phyloP scores from a whole-genome alignment of 2,888 invertebrate genomes.

The Perithous albicinctus region DNA sequence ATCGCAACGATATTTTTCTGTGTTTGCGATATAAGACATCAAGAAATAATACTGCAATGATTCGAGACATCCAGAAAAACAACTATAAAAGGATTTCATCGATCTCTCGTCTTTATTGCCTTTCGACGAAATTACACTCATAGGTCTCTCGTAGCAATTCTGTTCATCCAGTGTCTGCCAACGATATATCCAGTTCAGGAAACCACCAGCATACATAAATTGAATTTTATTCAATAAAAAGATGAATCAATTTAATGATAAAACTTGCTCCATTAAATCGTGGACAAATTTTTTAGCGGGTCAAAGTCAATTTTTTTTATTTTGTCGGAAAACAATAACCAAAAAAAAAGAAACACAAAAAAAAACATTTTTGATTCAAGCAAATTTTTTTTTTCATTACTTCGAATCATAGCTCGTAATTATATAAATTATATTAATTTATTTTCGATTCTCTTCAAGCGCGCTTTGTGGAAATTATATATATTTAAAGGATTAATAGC shows the following conservation, averaged over 20 bases:
- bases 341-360: too few species aligned
- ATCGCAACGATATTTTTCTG: slow-evolving; percentile 1
- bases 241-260: slow-evolving; percentile 15
- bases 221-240: slow-evolving; percentile 46
- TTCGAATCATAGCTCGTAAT: too few species aligned
- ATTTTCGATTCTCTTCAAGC: too few species aligned
- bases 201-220: slow-evolving; percentile 36
- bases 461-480: too few species aligned
- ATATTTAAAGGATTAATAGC: too few species aligned
- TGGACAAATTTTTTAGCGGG: too few species aligned
- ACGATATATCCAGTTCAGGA: slow-evolving; percentile 10
- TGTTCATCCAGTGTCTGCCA: not conserved
- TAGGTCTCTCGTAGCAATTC: not conserved
- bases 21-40: not conserved
- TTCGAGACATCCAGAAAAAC: not conserved
- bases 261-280: too few species aligned
- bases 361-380: too few species aligned
- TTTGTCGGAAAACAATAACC: too few species aligned
- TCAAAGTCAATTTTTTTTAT: too few species aligned
- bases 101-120: slow-evolving; percentile 28
- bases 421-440: too few species aligned
- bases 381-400: too few species aligned
- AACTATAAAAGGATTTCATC: slow-evolving; percentile 29
- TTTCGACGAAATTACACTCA: slow-evolving; percentile 35
- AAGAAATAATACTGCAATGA: not conserved